Base-by-base conservation (phyloP, 1,140 invertebrate genomes). In the Chelonus insularis region DNA sequence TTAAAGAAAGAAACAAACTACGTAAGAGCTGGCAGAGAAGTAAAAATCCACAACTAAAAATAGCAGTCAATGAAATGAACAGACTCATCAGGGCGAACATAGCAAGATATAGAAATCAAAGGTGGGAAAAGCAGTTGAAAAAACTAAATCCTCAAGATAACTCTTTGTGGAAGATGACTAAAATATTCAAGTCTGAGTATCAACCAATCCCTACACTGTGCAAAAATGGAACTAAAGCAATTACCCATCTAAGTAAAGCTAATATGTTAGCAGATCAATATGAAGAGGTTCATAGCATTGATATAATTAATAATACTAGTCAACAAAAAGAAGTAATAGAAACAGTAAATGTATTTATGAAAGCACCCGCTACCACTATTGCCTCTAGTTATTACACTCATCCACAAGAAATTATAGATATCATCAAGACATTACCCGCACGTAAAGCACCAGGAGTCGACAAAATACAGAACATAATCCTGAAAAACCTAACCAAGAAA, bases 371-470 rank as follows among this genome's bases (percentile, higher is more conserved):
- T 62, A 67, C 1, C 65, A 57, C 1, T 41, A 62, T 9, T 70
- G 62, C 64, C 12, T 32, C 5, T 59, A 63, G 14, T 63, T 45
- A 29, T 50, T 12, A 43, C 0, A 67, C 61, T 1, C 57, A 52
- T 14, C 60, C 65, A 1, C 12, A 48, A 18, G 68, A 71, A 68
- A 36, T 71, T 8, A 51, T 4, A 12, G 47, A 43, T 23, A 67
- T 63, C 45, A 67, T 72, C 7, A 67, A 52, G 63, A 60, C 21
- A 3, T 29, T 72, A 1, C 60, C 64, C 8, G 39, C 58, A 5
- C 51, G 61, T 16, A 76, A 78, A 73, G 69, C 74, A 4, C 71
- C 72, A 5, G 73, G 71, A 1, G 60, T 52, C 1, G 76, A 80
- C 43, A 45, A 62, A 14, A 68, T 71, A 43, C 25, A 71, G 36